These are phyloP conservation scores for Lissocephala sabroskyi DNA, from an alignment of 2,888 invertebrate genomes.

Conservation along the genomic window DNA sequence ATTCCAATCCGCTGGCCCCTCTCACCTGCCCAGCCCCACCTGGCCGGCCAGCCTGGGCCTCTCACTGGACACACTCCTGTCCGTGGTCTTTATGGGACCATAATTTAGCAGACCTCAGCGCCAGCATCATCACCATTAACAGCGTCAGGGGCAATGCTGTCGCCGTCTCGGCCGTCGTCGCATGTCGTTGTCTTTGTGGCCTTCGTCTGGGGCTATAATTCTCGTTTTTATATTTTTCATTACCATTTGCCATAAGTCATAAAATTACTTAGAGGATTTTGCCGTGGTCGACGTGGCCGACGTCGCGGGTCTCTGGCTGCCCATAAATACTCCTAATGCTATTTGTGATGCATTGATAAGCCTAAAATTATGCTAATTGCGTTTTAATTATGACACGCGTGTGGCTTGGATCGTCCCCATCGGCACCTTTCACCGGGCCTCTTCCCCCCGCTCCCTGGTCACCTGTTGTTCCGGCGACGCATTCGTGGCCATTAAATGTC, in stretches of 20 bases:
- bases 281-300: not conserved
- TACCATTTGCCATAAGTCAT: slow-evolving; percentile 55
- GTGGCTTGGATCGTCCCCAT: slow-evolving; percentile 19
- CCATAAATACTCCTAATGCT: slow-evolving; percentile 43
- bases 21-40: not conserved
- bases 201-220: slow-evolving; percentile 35
- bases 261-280: slow-evolving; percentile 42
- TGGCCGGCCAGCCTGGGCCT: not conserved
- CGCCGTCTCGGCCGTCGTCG: too few species aligned
- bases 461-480: not conserved
- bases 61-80: not conserved
- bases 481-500: slow-evolving; percentile 39
- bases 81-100: slow-evolving; percentile 44
- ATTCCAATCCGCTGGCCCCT: slow-evolving; percentile 10
- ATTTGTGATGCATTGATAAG: slow-evolving; percentile 59
- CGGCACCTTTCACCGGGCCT: slow-evolving; percentile 31
- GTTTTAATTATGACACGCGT: slow-evolving; percentile 58
- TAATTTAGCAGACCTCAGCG: slow-evolving; percentile 46
- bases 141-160: not conserved
- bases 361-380: slow-evolving; percentile 57
- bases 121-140: slow-evolving; percentile 4
- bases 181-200: slow-evolving; percentile 11
- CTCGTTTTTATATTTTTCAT: slow-evolving; percentile 54
- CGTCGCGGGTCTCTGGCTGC: slow-evolving; percentile 15
- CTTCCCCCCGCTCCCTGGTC: not conserved